These are phyloP conservation scores for Acanthornis magna DNA, from an alignment of 2,797 vertebrate species.

Conservation along the genomic window DNA sequence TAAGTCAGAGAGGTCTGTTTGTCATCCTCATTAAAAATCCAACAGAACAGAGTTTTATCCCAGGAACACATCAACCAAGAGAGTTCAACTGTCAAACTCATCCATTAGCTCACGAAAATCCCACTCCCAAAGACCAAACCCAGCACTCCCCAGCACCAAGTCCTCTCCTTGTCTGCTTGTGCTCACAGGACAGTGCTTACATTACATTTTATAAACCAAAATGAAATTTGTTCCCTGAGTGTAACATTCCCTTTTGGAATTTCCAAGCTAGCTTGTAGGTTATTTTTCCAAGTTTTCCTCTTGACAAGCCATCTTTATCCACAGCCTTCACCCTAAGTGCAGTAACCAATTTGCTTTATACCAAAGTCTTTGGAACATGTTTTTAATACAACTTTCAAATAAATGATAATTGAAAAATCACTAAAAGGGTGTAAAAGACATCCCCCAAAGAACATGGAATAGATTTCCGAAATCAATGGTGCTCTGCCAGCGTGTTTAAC, in stretches of 20 bases:
- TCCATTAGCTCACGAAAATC: background rate
- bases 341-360: background rate
- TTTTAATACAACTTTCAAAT: conserved; percentile 42
- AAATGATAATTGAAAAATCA: conserved; percentile 66
- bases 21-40: no score
- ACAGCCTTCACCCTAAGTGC: background rate
- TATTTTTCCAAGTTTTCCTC: background rate
- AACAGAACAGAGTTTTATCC: no score
- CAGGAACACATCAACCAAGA: background rate
- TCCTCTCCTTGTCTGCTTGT: no score
- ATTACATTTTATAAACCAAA: background rate
- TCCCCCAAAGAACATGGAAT: conserved; percentile 66
- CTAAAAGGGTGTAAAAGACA: conserved; percentile 69
- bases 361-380: background rate
- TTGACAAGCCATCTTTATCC: background rate
- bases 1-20: background rate
- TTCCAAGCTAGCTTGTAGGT: background rate
- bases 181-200: no score
- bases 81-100: background rate
- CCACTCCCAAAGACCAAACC: background rate
- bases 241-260: background rate
- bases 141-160: background rate
- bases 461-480: conserved; percentile 75
- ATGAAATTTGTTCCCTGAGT: background rate
- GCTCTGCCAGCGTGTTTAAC: conserved; percentile 75